Evolutionary conservation across 2,797 vertebrate genomes (phyloP).

Genomic region (Pipistrellus pipistrellus): DNA sequence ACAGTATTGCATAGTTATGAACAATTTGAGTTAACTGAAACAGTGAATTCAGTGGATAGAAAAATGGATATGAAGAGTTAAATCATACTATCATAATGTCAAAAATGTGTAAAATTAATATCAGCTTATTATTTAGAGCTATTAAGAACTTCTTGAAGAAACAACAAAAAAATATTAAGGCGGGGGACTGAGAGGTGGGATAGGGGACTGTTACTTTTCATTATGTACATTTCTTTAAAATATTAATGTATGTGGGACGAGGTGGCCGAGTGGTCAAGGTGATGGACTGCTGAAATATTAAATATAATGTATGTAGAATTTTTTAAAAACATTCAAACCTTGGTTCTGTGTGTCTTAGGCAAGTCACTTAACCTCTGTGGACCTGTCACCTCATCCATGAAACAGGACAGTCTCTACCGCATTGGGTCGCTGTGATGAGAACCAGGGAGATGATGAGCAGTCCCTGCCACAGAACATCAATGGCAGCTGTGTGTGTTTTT

Average conservation of each 20-base stretch:
- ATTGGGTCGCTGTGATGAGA: background rate
- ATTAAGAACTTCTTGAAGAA: background rate
- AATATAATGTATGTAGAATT: too few species aligned
- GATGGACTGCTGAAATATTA: too few species aligned
- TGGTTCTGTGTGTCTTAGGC: background rate
- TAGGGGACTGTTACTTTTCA: background rate
- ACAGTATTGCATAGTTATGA: background rate
- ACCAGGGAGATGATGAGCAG: fast-evolving
- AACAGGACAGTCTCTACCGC: background rate
- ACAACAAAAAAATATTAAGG: background rate
- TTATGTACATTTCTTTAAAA: background rate
- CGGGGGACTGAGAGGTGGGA: background rate
- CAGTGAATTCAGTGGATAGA: background rate
- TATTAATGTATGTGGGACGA: background rate
- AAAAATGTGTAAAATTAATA: too few species aligned
- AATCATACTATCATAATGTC: background rate
- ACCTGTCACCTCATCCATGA: background rate
- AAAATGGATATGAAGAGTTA: too few species aligned
- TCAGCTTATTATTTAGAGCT: background rate
- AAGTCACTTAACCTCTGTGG: too few species aligned
- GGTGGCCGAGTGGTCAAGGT: too few species aligned
- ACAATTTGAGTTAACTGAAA: background rate
- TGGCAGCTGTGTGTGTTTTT: background rate
- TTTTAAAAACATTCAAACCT: background rate
- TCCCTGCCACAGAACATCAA: background rate